A percentile compares a stretch with the other conserved stretches of the same genome.
Conservation (phyloP, 2,797 vertebrate species). For the Amazonetta brasiliensis region DNA sequence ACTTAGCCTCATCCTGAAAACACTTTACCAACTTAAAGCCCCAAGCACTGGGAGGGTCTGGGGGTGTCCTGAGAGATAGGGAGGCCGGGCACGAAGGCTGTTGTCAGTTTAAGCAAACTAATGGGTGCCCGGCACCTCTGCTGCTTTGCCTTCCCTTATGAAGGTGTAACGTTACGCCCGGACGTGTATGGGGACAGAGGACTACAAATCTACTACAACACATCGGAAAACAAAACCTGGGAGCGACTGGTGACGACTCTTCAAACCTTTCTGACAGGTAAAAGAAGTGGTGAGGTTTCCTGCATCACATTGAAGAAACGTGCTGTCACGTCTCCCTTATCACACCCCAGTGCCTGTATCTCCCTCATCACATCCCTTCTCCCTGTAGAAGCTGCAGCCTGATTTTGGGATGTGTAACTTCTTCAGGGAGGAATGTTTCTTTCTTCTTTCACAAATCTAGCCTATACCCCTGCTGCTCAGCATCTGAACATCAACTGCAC, state of each 20-base stretch:
- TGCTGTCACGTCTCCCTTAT: neutral
- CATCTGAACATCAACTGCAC: constrained; percentile 79
- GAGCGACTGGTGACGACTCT: constrained; percentile 78
- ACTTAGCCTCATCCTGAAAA: neutral
- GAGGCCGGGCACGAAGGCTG: neutral
- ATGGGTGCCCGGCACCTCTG: neutral
- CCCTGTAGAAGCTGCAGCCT: neutral
- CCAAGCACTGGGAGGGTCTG: neutral
- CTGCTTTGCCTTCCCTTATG: neutral
- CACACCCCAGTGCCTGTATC: neutral
- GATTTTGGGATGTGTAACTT: neutral
- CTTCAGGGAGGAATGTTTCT: neutral
- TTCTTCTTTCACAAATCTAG: constrained; percentile 66
- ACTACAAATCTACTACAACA: constrained; percentile 85
- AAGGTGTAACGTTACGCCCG: constrained; percentile 90
- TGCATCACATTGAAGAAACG: neutral
- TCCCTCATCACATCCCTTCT: neutral
- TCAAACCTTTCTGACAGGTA: constrained; percentile 83
- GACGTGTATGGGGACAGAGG: constrained; percentile 84
- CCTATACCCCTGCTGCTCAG: constrained; percentile 85
- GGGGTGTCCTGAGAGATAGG: fast-evolving
- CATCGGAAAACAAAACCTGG: constrained; percentile 81
- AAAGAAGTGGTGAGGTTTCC: neutral
- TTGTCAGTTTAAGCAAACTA: neutral
- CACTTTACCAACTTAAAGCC: neutral